These are phyloP conservation scores for Nesidiocoris tenuis DNA, from an alignment of 2,888 invertebrate genomes.

Conservation along the genomic window DNA sequence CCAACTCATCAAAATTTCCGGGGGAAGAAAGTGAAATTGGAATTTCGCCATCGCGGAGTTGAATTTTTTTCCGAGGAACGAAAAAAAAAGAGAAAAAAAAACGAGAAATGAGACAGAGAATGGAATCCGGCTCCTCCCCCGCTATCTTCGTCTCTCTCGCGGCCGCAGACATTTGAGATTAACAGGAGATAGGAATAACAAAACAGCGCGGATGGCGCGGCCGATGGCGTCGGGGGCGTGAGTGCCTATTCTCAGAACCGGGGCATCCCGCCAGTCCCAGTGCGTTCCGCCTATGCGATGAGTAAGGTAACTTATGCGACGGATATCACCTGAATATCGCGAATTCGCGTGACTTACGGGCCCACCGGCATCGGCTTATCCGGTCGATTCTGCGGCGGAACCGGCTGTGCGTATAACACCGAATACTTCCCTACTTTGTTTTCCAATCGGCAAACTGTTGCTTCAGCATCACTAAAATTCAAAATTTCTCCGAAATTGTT, in stretches of 20 bases:
- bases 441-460: no score
- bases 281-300: neutral
- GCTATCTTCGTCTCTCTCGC: neutral
- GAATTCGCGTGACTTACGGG: no score
- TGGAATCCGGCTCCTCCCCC: neutral
- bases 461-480: no score
- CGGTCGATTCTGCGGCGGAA: no score
- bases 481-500: no score
- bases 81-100: neutral
- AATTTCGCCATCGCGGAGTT: no score
- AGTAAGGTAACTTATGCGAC: neutral
- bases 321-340: neutral
- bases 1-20: no score
- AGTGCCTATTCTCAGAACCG: neutral
- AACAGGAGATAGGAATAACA: neutral
- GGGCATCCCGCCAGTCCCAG: neutral
- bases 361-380: no score
- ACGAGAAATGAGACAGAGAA: neutral
- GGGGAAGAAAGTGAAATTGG: no score
- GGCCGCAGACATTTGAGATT: neutral
- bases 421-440: no score
- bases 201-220: neutral
- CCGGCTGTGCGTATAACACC: no score
- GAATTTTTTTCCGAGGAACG: no score
- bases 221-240: neutral